These are phyloP conservation scores for Phenganax stokvisi DNA, from an alignment of 92 coral and sea anemone genomes.

Conservation along the genomic window DNA sequence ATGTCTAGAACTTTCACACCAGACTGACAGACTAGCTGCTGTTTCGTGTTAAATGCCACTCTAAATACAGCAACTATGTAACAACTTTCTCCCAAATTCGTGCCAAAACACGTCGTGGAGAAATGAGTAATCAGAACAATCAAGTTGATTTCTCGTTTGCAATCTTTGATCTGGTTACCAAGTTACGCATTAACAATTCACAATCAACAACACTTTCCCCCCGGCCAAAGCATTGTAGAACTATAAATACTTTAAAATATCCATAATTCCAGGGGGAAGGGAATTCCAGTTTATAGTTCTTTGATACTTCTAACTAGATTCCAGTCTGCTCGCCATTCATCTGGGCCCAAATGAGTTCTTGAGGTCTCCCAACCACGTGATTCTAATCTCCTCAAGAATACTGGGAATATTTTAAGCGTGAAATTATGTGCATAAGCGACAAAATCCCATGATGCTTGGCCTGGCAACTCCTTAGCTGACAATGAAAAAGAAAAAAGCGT, in stretches of 20 bases:
- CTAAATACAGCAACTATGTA: background rate
- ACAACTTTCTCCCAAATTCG: background rate
- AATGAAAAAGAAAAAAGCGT: background rate
- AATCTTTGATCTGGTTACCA: background rate
- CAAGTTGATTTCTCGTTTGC: background rate
- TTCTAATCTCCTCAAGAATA: constrained; percentile 64
- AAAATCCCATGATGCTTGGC: constrained; percentile 62
- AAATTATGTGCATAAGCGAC: constrained; percentile 94
- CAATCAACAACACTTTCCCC: background rate
- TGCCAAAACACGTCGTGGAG: background rate
- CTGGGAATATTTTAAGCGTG: constrained; percentile 77
- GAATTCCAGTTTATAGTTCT: background rate
- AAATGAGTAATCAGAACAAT: background rate
- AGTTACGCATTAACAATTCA: background rate
- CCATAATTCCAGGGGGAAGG: background rate
- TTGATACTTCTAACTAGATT: constrained; percentile 28
- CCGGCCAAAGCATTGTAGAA: too few species aligned
- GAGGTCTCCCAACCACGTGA: constrained; percentile 90
- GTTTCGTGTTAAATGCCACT: constrained; percentile 6
- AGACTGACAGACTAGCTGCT: background rate
- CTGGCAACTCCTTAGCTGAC: constrained; percentile 19
- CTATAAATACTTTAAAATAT: background rate
- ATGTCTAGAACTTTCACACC: background rate
- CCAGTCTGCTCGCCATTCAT: constrained; percentile 98
- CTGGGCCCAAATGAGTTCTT: constrained; percentile 83